Percentiles rank a stretch among this genome's conserved stretches.
Evolutionary conservation across 2,888 invertebrate species (phyloP).

Genomic region (Taenaris catops): DNA sequence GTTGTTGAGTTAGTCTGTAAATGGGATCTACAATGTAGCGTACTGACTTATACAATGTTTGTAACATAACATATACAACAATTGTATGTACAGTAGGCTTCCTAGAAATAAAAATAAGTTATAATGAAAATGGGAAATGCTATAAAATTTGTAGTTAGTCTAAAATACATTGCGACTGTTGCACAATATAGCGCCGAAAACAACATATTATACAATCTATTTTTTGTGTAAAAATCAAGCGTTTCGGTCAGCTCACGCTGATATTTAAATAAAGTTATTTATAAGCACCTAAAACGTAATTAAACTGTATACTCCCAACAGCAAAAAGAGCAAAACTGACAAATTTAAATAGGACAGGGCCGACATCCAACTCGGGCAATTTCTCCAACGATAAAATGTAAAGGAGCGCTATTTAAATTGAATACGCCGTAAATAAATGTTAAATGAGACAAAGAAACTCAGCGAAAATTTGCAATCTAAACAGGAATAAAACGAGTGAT

Average conservation of each 20-base stretch:
- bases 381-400: slow-evolving; percentile 64
- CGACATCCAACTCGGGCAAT: slow-evolving; percentile 54
- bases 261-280: slow-evolving; percentile 8
- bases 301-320: slow-evolving; percentile 38
- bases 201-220: too few relatives aligned
- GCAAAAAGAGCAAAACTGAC: slow-evolving; percentile 54
- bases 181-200: too few relatives aligned
- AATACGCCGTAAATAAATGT: slow-evolving; percentile 73
- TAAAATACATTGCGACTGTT: too few relatives aligned
- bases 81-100: too few relatives aligned
- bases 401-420: slow-evolving; percentile 71
- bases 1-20: too few relatives aligned
- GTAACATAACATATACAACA: too few relatives aligned
- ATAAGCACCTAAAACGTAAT: slow-evolving; percentile 12
- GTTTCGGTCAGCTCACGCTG: not conserved
- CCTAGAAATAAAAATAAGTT: too few relatives aligned
- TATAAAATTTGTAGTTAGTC: too few relatives aligned
- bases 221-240: too few relatives aligned
- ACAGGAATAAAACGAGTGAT: slow-evolving; percentile 68
- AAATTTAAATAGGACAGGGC: slow-evolving; percentile 59
- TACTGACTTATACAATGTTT: too few relatives aligned
- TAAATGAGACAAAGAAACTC: slow-evolving; percentile 74
- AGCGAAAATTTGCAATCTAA: slow-evolving; percentile 63
- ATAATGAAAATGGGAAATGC: too few relatives aligned
- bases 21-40: too few relatives aligned